Evolutionary conservation across 2,113 vertebrate species (phyloP), one percentile per base, ranked within the genome.

Genomic region (Heterotilapia buettikoferi): DNA sequence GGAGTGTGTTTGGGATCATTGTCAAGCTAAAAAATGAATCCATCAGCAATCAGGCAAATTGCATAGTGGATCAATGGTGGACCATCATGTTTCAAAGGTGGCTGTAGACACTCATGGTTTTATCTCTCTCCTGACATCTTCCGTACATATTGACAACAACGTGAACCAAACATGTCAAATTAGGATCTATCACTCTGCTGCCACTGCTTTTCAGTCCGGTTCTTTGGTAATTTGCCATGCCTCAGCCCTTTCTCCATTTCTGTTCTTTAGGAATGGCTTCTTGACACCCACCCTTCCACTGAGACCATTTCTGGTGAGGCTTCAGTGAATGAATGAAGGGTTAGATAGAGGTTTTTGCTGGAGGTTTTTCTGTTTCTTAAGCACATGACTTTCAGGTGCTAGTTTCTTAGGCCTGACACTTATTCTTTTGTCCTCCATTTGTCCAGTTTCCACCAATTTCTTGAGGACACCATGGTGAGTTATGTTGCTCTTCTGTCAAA

Each of bases 1-100:
- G 19, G 19, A 38, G 61, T 38, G 61, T 66, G 61, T 66, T 66
- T 66, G 61, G 61, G 61, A 66, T 21, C 33, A 21, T 66, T 66
- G 33, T 66, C 61, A 66, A 38, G 61, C 61, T 0, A n/a, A 40
- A 68, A 68, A 68, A 68, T 40, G 19, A 68, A 3, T 38, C 19
- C 19, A 38, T 68, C 6, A 21, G 11, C 19, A 68, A 68, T 68
- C 63, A 40, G 11, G 11, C 19, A 40, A 38, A 38, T 38, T 68
- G 4, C 33, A 68, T 68, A 8, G 11, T 68, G 33, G 33, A 40
- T 68, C 33, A 61, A 61, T 61, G 29, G 29, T 61, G 29, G 16
- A 61, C 63, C 63, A 21, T 40, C 63, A 21, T 68, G 19, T 8
- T 40, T 38, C 19, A 68, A 12, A 68, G 33, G 2, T 68, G 63